phyloP scores from a whole-genome alignment of 2,113 vertebrate genomes.

The Chunga burmeisteri region DNA sequence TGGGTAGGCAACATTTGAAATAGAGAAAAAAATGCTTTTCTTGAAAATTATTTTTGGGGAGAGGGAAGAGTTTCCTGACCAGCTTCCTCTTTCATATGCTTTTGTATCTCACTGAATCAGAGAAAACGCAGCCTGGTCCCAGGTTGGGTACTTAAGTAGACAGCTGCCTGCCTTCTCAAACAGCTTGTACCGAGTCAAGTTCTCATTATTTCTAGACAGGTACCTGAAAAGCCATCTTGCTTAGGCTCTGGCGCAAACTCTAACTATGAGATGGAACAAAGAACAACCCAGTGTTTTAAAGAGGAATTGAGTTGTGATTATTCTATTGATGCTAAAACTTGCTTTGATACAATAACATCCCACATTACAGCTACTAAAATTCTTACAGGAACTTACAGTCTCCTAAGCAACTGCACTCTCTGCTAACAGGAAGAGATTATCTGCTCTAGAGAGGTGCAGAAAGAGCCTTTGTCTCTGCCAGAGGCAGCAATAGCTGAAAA shows the following conservation, averaged over 20 bases:
- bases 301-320: neutral
- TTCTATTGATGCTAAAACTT: neutral
- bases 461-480: neutral
- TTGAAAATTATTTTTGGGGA: neutral
- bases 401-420: neutral
- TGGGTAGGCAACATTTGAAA: neutral
- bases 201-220: neutral
- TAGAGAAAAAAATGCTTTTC: neutral
- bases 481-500: neutral
- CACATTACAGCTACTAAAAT: neutral
- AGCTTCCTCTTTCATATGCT: neutral
- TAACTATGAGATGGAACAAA: neutral
- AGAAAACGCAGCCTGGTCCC: neutral
- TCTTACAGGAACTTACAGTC: neutral
- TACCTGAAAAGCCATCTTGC: neutral
- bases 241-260: neutral
- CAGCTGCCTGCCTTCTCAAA: neutral
- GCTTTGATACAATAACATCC: neutral
- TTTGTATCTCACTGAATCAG: neutral
- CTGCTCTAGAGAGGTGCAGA: neutral
- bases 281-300: neutral
- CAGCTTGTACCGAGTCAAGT: neutral
- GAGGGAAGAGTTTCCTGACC: neutral
- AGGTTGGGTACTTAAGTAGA: neutral
- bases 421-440: neutral